Conservation (phyloP, 2,113 vertebrate species). For the Alethe diademata region DNA sequence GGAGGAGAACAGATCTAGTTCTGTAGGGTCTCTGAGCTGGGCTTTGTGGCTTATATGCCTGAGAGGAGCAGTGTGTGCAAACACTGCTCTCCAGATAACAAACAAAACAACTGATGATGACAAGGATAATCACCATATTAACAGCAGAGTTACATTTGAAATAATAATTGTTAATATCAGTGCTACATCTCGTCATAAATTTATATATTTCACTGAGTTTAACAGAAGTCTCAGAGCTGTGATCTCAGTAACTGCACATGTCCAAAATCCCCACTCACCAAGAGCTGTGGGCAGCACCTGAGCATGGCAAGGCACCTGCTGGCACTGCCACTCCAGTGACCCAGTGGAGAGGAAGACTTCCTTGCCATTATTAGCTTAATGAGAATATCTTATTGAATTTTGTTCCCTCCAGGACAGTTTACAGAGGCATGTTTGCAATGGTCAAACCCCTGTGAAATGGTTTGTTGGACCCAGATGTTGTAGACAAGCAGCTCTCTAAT, state of each 20-base stretch:
- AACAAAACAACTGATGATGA: neutral
- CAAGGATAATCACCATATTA: neutral
- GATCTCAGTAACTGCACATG: neutral
- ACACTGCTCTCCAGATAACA: neutral
- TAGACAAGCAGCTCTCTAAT: neutral
- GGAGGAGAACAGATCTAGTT: neutral
- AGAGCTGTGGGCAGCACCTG: neutral
- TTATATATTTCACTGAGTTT: neutral
- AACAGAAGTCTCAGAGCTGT: neutral
- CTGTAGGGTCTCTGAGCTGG: neutral
- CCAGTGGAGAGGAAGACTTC: neutral
- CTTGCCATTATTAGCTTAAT: neutral
- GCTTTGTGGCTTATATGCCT: neutral
- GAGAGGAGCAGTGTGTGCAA: neutral
- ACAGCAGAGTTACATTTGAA: neutral
- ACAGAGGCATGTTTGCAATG: neutral
- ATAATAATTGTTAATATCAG: neutral
- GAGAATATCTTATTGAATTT: neutral
- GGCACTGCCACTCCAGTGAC: neutral
- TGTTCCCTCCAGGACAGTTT: neutral
- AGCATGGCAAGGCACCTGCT: neutral
- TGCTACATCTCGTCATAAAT: neutral
- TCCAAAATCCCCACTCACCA: neutral
- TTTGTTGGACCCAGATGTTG: neutral
- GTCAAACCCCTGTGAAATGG: neutral